Evolutionary conservation across 2,797 vertebrate genomes (phyloP), one percentile per base, ranked within the genome.

Genomic region (Siniperca undulata): DNA sequence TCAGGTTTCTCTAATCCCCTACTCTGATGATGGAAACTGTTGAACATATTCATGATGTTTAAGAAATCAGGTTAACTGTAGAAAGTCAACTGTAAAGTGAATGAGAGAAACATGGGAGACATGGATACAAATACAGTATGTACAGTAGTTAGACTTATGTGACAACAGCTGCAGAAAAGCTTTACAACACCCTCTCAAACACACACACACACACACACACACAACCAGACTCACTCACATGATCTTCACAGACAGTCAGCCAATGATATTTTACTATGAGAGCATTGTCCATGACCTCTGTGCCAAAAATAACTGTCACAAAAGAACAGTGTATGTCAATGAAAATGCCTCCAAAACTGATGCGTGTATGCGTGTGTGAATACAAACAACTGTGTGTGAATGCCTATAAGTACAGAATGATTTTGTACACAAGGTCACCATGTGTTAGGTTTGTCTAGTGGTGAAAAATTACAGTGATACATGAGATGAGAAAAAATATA

Each of bases 161-260:
- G 52, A 34, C 22, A 55, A 61, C 73, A 86, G 84, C 79, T 83
- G 68, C 68, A 77, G 46, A 24, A 68, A 30, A 36, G 14, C 62
- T 70, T 77, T 62, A 74, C 34, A 38, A n/a, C 62, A 24, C 7
- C 30, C 40, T 56, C 48, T 24, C 19, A 69, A 24, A 44, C 36
- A 14, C 7, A 30, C 53, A 46, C 69, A 44, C 44, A 44, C 36
- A 14, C 7, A 30, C 53, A 46, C 69, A 44, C 44, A 64, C 1
- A 36, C 2, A n/a, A 52, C 12, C 64, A 52, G 38, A 34, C 34
- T 42, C 17, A 40, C 59, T 71, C 74, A 75, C 70, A 69, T 69
- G 52, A 62, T 58, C 53, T 40, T 67, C 62, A 27, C 56, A 59
- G 42, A 67, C 77, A 56, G 53, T 64, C 42, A 68, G 61, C 42